A percentile compares a stretch with the other conserved stretches of the same genome.
phyloP scores from a whole-genome alignment of 1,140 invertebrate genomes.

The Drosophila kikkawai region DNA sequence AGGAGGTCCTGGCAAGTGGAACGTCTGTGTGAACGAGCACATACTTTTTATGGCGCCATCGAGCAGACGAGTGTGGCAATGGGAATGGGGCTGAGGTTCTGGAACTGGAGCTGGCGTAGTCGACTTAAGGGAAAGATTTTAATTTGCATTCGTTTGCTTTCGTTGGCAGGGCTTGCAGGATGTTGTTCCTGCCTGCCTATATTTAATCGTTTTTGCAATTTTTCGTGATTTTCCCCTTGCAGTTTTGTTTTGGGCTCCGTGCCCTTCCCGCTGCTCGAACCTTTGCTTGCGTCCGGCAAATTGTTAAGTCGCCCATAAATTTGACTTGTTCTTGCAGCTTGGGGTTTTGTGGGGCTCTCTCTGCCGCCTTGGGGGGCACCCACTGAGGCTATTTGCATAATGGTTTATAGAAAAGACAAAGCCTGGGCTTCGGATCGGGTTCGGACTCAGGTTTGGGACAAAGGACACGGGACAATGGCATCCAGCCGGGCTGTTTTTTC shows the following conservation, averaged over 20 bases:
- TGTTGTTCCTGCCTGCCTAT: slow-evolving; percentile 65
- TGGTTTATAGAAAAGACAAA: slow-evolving; percentile 82
- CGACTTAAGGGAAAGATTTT: slow-evolving; percentile 79
- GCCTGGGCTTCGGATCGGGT: slow-evolving; percentile 36
- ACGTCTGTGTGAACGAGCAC: slow-evolving; percentile 57
- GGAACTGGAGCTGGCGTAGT: slow-evolving; percentile 12
- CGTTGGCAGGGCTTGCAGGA: slow-evolving; percentile 48
- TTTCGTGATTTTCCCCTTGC: slow-evolving; percentile 68
- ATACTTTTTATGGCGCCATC: slow-evolving; percentile 73
- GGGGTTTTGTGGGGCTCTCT: slow-evolving; percentile 34
- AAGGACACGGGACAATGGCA: slow-evolving; percentile 46
- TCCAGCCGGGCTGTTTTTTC: slow-evolving; percentile 35
- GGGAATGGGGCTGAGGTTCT: slow-evolving; percentile 8
- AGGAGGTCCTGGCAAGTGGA: slow-evolving; percentile 44
- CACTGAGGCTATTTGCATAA: slow-evolving; percentile 78
- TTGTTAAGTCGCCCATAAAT: slow-evolving; percentile 84
- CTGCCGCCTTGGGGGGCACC: slow-evolving; percentile 39
- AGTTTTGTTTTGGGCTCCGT: slow-evolving; percentile 47
- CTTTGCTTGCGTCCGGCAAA: slow-evolving; percentile 47
- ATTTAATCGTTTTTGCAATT: slow-evolving; percentile 80
- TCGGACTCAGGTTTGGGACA: not conserved
- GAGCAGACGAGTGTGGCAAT: slow-evolving; percentile 17
- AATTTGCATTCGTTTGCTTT: slow-evolving; percentile 85
- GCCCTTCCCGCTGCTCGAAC: slow-evolving; percentile 18
- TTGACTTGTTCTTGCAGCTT: slow-evolving; percentile 71